phyloP scores from a whole-genome alignment of 2,797 vertebrate species.

The Rhabdophis nuchalis region DNA sequence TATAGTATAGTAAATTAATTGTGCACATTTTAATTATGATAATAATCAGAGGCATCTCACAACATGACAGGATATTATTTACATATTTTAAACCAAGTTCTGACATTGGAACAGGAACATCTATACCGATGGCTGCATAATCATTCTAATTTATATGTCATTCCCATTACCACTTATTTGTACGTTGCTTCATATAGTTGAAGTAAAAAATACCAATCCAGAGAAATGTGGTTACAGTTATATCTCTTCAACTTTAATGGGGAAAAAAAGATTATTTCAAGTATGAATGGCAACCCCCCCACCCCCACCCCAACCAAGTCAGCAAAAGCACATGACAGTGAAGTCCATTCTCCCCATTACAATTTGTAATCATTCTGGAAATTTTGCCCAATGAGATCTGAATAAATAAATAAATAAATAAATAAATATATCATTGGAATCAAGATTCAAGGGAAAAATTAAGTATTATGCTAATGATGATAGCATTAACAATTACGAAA shows the following conservation, averaged over 20 bases:
- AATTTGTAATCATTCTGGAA: background rate
- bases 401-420: too few relatives aligned
- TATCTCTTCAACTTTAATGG: background rate
- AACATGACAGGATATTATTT: slow-evolving; percentile 12
- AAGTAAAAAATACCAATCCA: background rate
- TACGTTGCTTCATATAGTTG: background rate
- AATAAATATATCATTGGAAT: background rate
- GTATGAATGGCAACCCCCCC: background rate
- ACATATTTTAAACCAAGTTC: background rate
- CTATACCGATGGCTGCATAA: slow-evolving; percentile 18
- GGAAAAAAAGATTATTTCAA: background rate
- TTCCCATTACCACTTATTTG: background rate
- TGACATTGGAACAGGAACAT: background rate
- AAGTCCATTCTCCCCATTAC: background rate
- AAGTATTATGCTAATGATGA: background rate
- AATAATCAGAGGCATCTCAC: slow-evolving; percentile 6
- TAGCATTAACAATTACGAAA: background rate
- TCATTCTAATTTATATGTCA: background rate
- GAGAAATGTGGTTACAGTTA: background rate
- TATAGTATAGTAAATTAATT: background rate
- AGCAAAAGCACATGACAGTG: background rate
- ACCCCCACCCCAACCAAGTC: too few relatives aligned
- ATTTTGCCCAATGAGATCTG: background rate
- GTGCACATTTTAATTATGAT: background rate
- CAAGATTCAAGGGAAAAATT: background rate